These are phyloP conservation scores for Lasioglossum malachurum DNA, from an alignment of 2,888 invertebrate species.

Conservation along the genomic window DNA sequence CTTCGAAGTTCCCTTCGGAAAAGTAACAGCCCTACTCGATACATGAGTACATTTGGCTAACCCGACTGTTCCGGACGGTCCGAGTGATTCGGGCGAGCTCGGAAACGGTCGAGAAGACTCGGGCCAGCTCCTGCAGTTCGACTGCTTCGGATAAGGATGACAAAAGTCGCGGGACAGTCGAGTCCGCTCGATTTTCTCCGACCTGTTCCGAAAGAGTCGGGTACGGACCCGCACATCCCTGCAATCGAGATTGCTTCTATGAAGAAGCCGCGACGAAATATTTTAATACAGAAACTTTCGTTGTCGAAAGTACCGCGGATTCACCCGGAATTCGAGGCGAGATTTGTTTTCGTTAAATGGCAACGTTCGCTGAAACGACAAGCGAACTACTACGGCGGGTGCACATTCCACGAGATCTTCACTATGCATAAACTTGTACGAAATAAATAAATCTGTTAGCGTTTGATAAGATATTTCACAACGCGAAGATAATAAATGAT, in stretches of 20 bases:
- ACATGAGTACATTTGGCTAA: no score
- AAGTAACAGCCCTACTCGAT: no score
- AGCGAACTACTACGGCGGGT: slow-evolving; percentile 61
- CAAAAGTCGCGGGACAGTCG: not conserved
- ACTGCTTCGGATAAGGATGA: not conserved
- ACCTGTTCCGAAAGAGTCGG: not conserved
- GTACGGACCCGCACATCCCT: not conserved
- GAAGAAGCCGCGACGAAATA: slow-evolving; percentile 5
- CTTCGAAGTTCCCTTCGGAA: no score
- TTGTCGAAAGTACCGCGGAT: not conserved
- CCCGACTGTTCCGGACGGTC: no score
- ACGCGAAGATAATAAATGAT: slow-evolving; percentile 69
- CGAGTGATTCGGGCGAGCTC: no score
- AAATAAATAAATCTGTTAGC: slow-evolving; percentile 76
- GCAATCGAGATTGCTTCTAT: not conserved
- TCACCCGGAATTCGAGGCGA: not conserved
- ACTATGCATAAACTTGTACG: slow-evolving; percentile 66
- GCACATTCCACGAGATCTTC: slow-evolving; percentile 80
- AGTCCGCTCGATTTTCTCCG: not conserved
- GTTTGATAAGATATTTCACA: slow-evolving; percentile 75
- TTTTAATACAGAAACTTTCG: not conserved
- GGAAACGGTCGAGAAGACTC: not conserved
- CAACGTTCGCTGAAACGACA: slow-evolving; percentile 45
- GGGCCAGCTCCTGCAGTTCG: not conserved
- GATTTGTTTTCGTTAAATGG: not conserved